Evolutionary conservation across 1,140 invertebrate species (phyloP), one percentile per base, ranked within the genome.

Genomic region (Aphelinus atriplicis): DNA sequence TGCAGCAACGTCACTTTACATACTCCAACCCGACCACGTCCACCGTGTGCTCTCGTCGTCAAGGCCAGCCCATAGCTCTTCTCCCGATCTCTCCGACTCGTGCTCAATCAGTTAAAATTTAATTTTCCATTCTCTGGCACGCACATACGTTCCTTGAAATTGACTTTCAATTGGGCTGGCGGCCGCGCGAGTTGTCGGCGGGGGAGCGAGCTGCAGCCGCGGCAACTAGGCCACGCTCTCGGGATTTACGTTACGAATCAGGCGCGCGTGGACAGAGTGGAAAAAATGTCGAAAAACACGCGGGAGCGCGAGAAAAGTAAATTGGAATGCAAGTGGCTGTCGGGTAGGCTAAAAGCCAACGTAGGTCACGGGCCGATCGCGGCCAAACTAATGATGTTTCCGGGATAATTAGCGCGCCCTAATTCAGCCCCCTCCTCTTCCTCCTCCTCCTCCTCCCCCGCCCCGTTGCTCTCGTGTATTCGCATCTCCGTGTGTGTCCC

Each of bases 331-430:
- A 57, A 56, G 51, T 4, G 51, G 4, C 4, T 6, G 51, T 6
- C 4, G 4, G 51, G 4, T 6, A 53, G 9, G 51, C 4, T 53
- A 53, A 53, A 53, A 53, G 9, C 4, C 4, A 53, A 9, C 9
- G 51, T 53, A 53, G 51, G 51, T 53, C 51, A 53, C 51, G 0
- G 51, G 51, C 10, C n/a, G n/a, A 70, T 70, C 45, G 53, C 26
- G 47, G 46, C 62, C 7, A 65, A 72, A 72, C 71, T 72, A 72
- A 72, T 65, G 71, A 72, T 58, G 62, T 72, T 72, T 72, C 71
- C 71, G 71, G 53, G 53, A 65, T 72, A 72, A 72, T 72, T 72
- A 72, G 62, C 46, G 71, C 53, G 71, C 45, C 50, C 71, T 65
- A 72, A 72, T 72, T 72, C 50, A 47, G 26, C 26, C 26, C 26